Base-by-base conservation (phyloP, 1,140 invertebrate species). In the Oscheius sp. region DNA sequence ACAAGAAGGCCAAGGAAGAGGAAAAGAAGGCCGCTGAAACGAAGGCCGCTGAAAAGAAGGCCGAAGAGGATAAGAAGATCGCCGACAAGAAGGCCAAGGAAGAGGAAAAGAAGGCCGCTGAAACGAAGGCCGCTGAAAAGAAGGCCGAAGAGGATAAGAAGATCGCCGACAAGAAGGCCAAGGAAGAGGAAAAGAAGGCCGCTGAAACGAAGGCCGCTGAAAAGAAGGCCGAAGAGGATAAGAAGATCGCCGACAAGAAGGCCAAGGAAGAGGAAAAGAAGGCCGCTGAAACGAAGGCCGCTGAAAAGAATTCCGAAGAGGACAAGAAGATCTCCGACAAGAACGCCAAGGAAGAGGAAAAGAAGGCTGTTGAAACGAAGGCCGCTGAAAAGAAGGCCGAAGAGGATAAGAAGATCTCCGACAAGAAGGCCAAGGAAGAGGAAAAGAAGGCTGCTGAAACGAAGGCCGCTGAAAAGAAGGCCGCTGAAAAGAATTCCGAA, bases 1-100 rank as follows among this genome's bases (percentile, higher is more conserved):
- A 68, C 26, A 34, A 65, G 34, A 34, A 67, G 28, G 64, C 64
- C n/a, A 38, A 67, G 62, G 55, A 67, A 58, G 13, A 59, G 55
- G n/a, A n/a, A n/a, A n/a, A n/a, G n/a, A n/a, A n/a, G n/a, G n/a
- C 15, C 3, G 59, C 46, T 18, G 31, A 73, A 62, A 46, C 35
- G 15, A 35, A 68, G 42, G 42, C 34, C 38, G n/a, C n/a, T n/a
- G 55, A 70, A 32, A 62, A 45, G 28, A 32, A 65, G 3, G 2
- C 45, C 18, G 62, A 66, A 29, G 32, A 68, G 45, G 52, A 3
- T 20, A 38, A 42, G n/a, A 35, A 2, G 3, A 20, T 23, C 18
- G 32, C 58, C 52, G 62, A 74, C 31, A 38, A 29, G 52, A 55
- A 71, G 23, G 67, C 38, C 52, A 49, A 2, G 26, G 38, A 42